Percentiles rank a stretch among this genome's conserved stretches.
Evolutionary conservation across 2,888 invertebrate genomes (phyloP).

Genomic region (Arenicola marina): DNA sequence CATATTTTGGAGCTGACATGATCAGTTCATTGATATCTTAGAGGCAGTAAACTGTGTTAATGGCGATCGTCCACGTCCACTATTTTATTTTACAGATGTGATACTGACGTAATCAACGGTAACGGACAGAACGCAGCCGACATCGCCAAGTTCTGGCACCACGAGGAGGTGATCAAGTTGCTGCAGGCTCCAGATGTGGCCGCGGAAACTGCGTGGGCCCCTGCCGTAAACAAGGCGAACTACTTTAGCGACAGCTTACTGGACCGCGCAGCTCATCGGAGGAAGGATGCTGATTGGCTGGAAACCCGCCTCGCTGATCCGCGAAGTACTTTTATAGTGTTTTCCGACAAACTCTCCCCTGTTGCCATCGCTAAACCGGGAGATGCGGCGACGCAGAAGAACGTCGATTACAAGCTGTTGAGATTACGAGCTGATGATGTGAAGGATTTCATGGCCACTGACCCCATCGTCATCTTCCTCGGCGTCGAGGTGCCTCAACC

Average conservation of each 20-base stretch:
- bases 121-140: slow-evolving; percentile 58
- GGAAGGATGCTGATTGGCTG: slow-evolving; percentile 54
- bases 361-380: slow-evolving; percentile 18
- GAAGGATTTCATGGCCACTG: slow-evolving; percentile 44
- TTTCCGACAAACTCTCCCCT: slow-evolving; percentile 44
- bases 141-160: slow-evolving; percentile 58
- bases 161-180: slow-evolving; percentile 39
- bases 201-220: slow-evolving; percentile 3
- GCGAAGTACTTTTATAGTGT: slow-evolving; percentile 47
- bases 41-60: no score
- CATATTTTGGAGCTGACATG: no score
- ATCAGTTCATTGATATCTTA: no score
- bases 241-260: slow-evolving; percentile 51
- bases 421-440: background rate
- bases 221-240: slow-evolving; percentile 31
- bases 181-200: slow-evolving; percentile 33
- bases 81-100: slow-evolving; percentile 40
- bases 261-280: slow-evolving; percentile 49
- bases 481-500: slow-evolving; percentile 2
- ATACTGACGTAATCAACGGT: slow-evolving; percentile 44
- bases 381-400: background rate
- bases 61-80: no score
- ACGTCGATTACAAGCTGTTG: background rate
- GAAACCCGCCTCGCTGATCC: slow-evolving; percentile 36
- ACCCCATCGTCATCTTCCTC: slow-evolving; percentile 17